These are phyloP conservation scores for Cataglyphis altisquamis DNA, from an alignment of 2,888 invertebrate species.

Conservation along the genomic window DNA sequence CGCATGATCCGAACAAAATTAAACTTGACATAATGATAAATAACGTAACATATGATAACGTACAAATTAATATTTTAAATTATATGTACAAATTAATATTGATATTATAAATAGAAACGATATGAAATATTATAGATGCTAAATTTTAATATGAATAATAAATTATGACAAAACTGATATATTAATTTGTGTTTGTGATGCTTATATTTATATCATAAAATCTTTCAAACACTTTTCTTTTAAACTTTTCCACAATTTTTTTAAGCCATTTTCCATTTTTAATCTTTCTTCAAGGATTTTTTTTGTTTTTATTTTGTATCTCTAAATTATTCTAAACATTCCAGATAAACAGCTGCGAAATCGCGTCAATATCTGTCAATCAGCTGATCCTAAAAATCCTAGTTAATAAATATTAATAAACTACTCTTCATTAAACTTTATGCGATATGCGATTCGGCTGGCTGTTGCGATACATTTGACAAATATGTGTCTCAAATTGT, in stretches of 20 bases:
- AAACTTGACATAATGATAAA: background rate
- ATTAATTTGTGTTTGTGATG: background rate
- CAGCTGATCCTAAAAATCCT: background rate
- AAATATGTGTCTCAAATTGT: constrained; percentile 33
- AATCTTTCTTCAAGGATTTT: background rate
- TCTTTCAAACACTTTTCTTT: background rate
- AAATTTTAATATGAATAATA: background rate
- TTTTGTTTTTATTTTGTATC: background rate
- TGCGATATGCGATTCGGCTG: constrained; percentile 20
- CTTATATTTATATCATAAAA: background rate
- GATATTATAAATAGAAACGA: background rate
- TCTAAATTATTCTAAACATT: background rate
- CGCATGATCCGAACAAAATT: background rate
- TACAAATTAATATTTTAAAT: background rate
- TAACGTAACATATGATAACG: background rate
- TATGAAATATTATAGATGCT: background rate
- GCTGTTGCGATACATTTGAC: constrained; percentile 21
- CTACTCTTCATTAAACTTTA: background rate
- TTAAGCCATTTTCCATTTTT: background rate
- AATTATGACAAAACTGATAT: background rate
- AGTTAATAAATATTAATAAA: constrained; percentile 20
- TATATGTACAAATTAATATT: background rate
- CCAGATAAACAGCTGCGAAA: background rate
- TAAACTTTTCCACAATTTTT: background rate
- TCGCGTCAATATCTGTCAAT: constrained; percentile 1